These are phyloP conservation scores for Bombus huntii DNA, from an alignment of 1,140 invertebrate species.

Conservation along the genomic window DNA sequence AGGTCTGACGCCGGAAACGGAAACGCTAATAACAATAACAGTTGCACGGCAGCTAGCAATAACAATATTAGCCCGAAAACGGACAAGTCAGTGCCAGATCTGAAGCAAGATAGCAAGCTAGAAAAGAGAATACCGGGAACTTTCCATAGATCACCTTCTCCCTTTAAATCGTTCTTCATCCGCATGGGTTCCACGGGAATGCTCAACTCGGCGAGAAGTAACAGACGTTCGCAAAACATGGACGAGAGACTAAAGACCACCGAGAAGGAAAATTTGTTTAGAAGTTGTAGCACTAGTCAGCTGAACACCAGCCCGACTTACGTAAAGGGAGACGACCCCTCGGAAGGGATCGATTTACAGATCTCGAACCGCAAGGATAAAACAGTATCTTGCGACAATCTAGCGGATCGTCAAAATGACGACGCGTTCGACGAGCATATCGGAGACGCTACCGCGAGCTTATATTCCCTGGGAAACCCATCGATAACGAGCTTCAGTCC, in stretches of 20 bases:
- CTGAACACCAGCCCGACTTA: slow-evolving; percentile 87
- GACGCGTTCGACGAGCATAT: slow-evolving; percentile 65
- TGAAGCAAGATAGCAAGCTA: slow-evolving; percentile 78
- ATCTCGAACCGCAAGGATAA: slow-evolving; percentile 80
- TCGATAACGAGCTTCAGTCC: slow-evolving; percentile 67
- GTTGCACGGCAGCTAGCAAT: slow-evolving; percentile 75
- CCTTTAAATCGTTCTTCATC: slow-evolving; percentile 89
- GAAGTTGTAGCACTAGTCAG: slow-evolving; percentile 90
- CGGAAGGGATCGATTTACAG: slow-evolving; percentile 88
- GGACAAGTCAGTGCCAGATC: slow-evolving; percentile 79
- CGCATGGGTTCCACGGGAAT: slow-evolving; percentile 90
- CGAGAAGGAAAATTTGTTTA: slow-evolving; percentile 85
- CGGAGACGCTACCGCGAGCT: neutral
- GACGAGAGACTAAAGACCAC: slow-evolving; percentile 68
- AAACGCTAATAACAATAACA: slow-evolving; percentile 67
- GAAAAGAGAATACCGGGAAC: slow-evolving; percentile 80
- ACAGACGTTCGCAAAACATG: slow-evolving; percentile 77
- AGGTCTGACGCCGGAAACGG: slow-evolving; percentile 60
- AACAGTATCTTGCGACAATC: slow-evolving; percentile 79
- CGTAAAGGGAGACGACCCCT: slow-evolving; percentile 90
- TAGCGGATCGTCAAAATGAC: slow-evolving; percentile 66
- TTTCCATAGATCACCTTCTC: slow-evolving; percentile 84
- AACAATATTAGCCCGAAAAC: slow-evolving; percentile 71
- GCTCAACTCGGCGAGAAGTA: slow-evolving; percentile 85
- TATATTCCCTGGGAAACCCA: slow-evolving; percentile 11